Base-by-base conservation (phyloP, 2,888 invertebrate species). In the Heliothis peltigera region DNA sequence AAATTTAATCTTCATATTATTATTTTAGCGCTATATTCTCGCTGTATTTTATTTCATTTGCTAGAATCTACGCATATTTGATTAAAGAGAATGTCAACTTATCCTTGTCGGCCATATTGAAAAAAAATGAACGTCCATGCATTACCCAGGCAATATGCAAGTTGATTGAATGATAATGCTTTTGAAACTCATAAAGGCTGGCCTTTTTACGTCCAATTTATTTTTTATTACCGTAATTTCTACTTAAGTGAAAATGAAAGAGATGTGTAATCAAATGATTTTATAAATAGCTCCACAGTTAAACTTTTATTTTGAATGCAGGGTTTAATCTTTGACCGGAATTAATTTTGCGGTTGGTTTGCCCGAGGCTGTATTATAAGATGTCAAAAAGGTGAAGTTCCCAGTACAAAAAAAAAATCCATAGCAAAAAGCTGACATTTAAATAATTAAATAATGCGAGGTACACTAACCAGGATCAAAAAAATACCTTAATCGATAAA, bases 121-220 rank as follows among this genome's bases (percentile, higher is more conserved):
- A 51, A 66, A 67, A 61, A 58, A 44, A 12, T 35, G 49, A 43
- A 25, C 4, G 19, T 44, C 10, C 32, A 35, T 60, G 55, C 59
- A 65, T 46, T 17, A 28, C 12, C 17, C 25, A 32, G 42, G 49
- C 54, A 63, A 66, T 64, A 64, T 71, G 70, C 64, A 70, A 65
- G 55, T 42, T 69, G 65, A 78, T 80, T 75, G 70, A 64, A 78
- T 69, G 54, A 79, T 64, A 74, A 77, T 68, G 60, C 74, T 54
- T 69, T 77, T 55, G 35, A 64, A 69, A 65, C 46, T 59, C 66
- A 64, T 75, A 79, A 77, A 69, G 66, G 57, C 53, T 19, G 49
- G 43, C 60, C 63, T 65, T 78, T 77, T 67, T 49, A 74, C 56
- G 47, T 78, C 42, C 79, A 80, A 74, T 79, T 79, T 79, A 65